These are phyloP conservation scores for Drosophila nigritarsus DNA, from an alignment of 2,888 invertebrate genomes.

Conservation along the genomic window DNA sequence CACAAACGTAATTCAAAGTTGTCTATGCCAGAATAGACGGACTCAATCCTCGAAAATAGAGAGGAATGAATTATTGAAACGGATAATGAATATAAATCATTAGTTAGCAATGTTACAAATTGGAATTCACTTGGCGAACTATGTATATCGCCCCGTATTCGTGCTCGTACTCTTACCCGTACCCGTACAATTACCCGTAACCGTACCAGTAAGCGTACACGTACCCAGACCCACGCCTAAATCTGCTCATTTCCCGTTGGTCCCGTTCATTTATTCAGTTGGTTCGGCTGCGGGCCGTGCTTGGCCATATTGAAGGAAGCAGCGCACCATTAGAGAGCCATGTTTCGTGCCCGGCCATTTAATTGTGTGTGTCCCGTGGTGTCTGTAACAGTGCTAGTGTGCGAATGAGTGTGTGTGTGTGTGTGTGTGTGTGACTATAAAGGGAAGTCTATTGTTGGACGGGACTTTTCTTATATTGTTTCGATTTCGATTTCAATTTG, in stretches of 20 bases:
- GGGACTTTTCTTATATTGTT: constrained; percentile 40
- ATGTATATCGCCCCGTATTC: neutral
- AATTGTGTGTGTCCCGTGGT: constrained; percentile 62
- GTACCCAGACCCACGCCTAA: neutral
- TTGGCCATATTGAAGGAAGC: constrained; percentile 17
- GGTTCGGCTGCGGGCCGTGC: constrained; percentile 9
- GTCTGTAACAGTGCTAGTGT: constrained; percentile 6
- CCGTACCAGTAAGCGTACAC: neutral
- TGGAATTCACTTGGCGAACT: neutral
- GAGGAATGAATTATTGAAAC: neutral
- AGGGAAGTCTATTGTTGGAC: constrained; percentile 15
- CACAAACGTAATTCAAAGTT: neutral
- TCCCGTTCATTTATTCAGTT: constrained; percentile 5
- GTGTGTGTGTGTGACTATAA: neutral
- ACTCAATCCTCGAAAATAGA: neutral
- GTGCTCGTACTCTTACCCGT: too few relatives aligned
- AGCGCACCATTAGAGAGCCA: constrained; percentile 11
- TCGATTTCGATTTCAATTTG: constrained; percentile 35
- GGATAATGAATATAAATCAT: neutral
- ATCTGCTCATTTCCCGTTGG: constrained; percentile 7
- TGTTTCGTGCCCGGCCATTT: constrained; percentile 58
- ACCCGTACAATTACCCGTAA: neutral
- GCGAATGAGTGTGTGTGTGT: neutral
- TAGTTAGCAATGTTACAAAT: neutral
- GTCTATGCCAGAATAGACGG: neutral